These are phyloP conservation scores for Shinisaurus crocodilurus DNA, from an alignment of 2,113 vertebrate species.

Conservation along the genomic window DNA sequence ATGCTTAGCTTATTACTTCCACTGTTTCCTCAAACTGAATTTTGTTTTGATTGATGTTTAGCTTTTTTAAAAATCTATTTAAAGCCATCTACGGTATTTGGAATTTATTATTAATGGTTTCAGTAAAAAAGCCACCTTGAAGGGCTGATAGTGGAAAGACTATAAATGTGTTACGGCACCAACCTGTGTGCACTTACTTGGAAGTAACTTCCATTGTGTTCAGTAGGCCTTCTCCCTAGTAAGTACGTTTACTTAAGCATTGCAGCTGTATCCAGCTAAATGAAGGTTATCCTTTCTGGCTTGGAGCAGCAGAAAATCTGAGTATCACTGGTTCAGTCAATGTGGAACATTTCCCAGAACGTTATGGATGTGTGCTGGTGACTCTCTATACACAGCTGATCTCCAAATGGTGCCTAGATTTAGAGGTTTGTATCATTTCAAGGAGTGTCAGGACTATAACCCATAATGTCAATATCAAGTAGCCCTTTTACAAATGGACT, in stretches of 20 bases:
- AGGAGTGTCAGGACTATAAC: neutral
- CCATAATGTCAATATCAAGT: neutral
- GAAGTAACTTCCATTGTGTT: neutral
- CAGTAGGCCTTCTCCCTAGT: neutral
- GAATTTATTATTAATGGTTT: neutral
- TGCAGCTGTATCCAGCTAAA: neutral
- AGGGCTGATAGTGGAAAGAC: neutral
- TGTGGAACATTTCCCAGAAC: neutral
- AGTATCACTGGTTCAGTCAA: neutral
- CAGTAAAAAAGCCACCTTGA: neutral
- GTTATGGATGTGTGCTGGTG: no score
- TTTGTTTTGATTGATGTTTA: no score
- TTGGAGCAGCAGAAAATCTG: neutral
- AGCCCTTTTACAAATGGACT: conserved; percentile 11
- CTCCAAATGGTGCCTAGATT: conserved; percentile 8
- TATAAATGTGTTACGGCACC: neutral
- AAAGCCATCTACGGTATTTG: no score
- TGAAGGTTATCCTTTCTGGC: neutral
- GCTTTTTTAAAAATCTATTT: no score
- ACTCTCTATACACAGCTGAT: neutral
- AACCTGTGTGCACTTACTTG: neutral
- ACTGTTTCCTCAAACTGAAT: no score
- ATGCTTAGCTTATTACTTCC: no score
- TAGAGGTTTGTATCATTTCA: neutral
- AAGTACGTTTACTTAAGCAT: neutral